Conservation (phyloP, 2,797 vertebrate species). For the Leptoclinus maculatus region DNA sequence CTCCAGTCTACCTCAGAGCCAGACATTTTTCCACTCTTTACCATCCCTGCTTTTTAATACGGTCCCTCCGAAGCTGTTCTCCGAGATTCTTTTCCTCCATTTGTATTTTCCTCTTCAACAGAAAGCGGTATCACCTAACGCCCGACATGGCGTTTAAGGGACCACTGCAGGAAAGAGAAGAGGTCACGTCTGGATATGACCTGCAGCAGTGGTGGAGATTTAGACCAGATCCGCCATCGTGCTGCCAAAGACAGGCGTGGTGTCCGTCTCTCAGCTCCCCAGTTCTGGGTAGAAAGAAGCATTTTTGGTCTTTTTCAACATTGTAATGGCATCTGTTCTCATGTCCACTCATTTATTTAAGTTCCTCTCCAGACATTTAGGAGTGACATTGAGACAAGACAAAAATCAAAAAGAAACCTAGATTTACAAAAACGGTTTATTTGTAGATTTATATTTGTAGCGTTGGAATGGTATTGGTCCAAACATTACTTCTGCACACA, state of each 20-base stretch:
- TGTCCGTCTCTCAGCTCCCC: constrained; percentile 32
- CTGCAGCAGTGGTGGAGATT: constrained; percentile 69
- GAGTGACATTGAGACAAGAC: constrained; percentile 1
- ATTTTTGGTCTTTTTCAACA: constrained; percentile 37
- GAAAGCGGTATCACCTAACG: constrained; percentile 74
- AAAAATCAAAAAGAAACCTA: background rate
- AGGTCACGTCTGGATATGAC: constrained; percentile 75
- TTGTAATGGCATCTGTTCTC: constrained; percentile 38
- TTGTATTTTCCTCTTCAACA: constrained; percentile 59
- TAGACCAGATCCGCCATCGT: constrained; percentile 69
- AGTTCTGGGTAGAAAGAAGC: constrained; percentile 24
- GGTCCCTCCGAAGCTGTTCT: constrained; percentile 61
- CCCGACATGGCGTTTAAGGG: constrained; percentile 66
- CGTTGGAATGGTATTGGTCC: background rate
- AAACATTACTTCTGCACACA: background rate
- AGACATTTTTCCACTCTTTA: constrained; percentile 64
- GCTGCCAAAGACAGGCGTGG: constrained; percentile 36
- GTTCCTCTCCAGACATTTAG: constrained; percentile 24
- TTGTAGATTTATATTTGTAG: background rate
- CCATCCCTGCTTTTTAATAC: constrained; percentile 69
- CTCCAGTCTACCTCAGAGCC: constrained; percentile 52
- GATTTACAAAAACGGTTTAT: background rate
- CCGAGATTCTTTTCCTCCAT: constrained; percentile 20
- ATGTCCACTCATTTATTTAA: constrained; percentile 25
- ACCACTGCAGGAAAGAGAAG: constrained; percentile 71